Conservation (phyloP, 2,113 vertebrate genomes). For the Menura novaehollandiae region DNA sequence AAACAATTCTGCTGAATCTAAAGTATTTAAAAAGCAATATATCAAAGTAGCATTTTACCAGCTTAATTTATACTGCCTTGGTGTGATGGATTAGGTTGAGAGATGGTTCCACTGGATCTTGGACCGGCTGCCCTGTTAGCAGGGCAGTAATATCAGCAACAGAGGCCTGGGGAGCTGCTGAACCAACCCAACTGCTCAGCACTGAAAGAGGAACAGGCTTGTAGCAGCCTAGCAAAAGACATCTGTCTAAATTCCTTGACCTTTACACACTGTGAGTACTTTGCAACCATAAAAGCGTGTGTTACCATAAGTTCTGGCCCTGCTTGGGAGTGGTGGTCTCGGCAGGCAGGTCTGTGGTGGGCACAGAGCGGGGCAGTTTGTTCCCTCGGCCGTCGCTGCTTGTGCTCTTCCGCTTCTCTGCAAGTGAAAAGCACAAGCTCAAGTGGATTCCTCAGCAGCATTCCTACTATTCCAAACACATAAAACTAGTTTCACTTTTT, state of each 20-base stretch:
- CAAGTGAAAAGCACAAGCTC: constrained; percentile 8
- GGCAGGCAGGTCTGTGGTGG: constrained; percentile 68
- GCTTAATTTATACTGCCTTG: neutral
- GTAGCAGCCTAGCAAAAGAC: neutral
- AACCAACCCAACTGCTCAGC: neutral
- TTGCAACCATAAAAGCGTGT: neutral
- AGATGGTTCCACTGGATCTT: neutral
- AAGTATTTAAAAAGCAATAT: neutral
- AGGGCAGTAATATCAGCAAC: neutral
- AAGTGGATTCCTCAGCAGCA: neutral
- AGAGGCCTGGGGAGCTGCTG: neutral
- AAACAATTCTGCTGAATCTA: neutral
- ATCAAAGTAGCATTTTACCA: neutral
- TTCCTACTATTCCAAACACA: neutral
- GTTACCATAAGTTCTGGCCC: constrained; percentile 95
- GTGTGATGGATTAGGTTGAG: neutral
- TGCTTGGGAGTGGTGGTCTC: constrained; percentile 92
- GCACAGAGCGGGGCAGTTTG: constrained; percentile 66
- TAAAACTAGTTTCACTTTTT: neutral
- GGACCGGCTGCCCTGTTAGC: neutral
- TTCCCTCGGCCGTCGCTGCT: constrained; percentile 72
- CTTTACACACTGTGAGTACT: neutral
- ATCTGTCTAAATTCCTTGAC: neutral
- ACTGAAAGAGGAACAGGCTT: neutral
- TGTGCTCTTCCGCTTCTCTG: constrained; percentile 73